Base-by-base conservation (phyloP, 2,888 invertebrate genomes). In the Dicranocentrus wangi region DNA sequence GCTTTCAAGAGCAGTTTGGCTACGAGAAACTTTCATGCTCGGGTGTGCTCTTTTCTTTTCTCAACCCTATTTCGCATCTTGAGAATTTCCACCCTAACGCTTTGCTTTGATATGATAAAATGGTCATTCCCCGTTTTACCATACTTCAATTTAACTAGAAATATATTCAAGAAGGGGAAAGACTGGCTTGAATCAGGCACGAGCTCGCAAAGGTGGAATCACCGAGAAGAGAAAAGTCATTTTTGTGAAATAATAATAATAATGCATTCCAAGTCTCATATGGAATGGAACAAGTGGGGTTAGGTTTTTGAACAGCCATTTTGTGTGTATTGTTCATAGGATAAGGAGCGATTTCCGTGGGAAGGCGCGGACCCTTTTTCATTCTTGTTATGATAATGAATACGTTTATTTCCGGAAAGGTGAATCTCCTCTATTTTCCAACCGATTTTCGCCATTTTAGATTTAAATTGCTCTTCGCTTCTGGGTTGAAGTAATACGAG, bases 381-480 rank as follows among this genome's bases (percentile, higher is more conserved):
- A 60, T 23, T 60, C 60, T 28, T 60, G 60, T 60, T 60, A 60
- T 60, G 28, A 60, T 60, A 60, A 60, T 60, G 60, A 60, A 27
- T 60, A 28, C 60, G 27, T 60, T 60, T 60, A 27, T 27, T 60
- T 28, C 28, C n/a, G 15, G 1, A 3, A 28, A 60, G 60, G 60
- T 60, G 60, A 60, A 60, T 15, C 55, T 23, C 60, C 28, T 23
- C 32, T 28, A 27, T 28, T 60, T 7, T 17, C n/a, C 25, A 17
- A 21, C 1, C 55, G 55, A 55, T 55, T 55, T 55, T 55, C 55
- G 13, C 55, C 55, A 10, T 55, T 25, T 55, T 55, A 23, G 17
- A n/a, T n/a, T n/a, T n/a, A n/a, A n/a, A n/a, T n/a, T n/a, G n/a
- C n/a, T n/a, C n/a, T n/a, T n/a, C n/a, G n/a, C n/a, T n/a, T n/a